Percentiles rank a stretch among this genome's conserved stretches.
Conservation (phyloP, 2,113 vertebrate genomes). For the Channa maculata region DNA sequence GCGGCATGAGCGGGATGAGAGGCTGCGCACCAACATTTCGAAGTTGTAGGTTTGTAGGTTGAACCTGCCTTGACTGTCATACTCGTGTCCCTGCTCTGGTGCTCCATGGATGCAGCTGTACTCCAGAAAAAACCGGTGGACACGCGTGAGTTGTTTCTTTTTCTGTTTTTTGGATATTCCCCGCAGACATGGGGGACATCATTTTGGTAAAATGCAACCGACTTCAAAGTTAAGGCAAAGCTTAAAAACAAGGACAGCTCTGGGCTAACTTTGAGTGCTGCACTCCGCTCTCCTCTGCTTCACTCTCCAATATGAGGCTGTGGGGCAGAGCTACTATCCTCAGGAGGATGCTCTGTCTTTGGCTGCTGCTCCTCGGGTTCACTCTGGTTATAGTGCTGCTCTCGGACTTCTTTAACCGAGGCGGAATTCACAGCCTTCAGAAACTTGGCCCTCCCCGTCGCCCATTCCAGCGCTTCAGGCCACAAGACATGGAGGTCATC, state of each 20-base stretch:
- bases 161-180: background rate
- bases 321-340: conserved; percentile 77
- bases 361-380: conserved; percentile 82
- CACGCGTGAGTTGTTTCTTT: background rate
- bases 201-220: conserved; percentile 18
- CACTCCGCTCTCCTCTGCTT: background rate
- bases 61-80: conserved; percentile 33
- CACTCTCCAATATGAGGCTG: conserved; percentile 80
- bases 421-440: conserved; percentile 30
- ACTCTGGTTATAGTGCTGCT: conserved; percentile 77
- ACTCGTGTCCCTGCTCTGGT: conserved; percentile 10
- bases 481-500: conserved; percentile 78
- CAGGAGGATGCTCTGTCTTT: conserved; percentile 80
- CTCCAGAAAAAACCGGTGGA: background rate
- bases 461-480: conserved; percentile 55
- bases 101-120: conserved; percentile 25
- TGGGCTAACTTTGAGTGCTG: conserved; percentile 19
- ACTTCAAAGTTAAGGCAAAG: conserved; percentile 6
- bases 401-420: conserved; percentile 76
- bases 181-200: background rate
- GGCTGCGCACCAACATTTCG: conserved; percentile 15
- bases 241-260: conserved; percentile 21
- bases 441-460: conserved; percentile 59
- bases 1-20: conserved; percentile 44
- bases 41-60: conserved; percentile 37